Evolutionary conservation across 2,113 vertebrate species (phyloP).

Genomic region (Saimiri boliviensis): DNA sequence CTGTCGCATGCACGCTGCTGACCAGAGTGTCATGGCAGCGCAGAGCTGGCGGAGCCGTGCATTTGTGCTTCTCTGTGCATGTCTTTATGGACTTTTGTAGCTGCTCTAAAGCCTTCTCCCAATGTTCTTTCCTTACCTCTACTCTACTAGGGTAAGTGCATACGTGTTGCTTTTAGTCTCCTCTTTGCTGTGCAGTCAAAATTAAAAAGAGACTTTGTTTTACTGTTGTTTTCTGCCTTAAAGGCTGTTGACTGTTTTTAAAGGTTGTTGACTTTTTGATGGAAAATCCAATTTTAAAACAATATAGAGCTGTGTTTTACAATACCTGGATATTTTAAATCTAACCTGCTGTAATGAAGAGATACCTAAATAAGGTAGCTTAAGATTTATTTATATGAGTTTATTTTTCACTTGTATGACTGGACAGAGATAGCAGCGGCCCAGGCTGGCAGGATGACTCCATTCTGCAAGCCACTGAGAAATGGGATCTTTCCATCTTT

Average conservation of each 20-base stretch:
- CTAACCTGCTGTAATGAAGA: neutral
- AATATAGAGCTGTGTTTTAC: neutral
- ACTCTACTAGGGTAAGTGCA: too few species aligned
- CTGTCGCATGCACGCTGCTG: neutral
- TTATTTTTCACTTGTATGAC: fast-evolving
- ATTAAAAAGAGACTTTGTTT: neutral
- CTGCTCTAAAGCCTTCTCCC: neutral
- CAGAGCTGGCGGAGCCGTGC: neutral
- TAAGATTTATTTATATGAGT: neutral
- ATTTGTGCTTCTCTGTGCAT: too few species aligned
- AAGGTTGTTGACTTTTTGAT: neutral
- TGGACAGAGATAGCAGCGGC: neutral
- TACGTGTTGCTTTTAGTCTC: neutral
- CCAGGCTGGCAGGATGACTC: neutral
- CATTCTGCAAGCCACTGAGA: neutral
- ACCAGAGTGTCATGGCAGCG: fast-evolving
- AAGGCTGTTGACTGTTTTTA: neutral
- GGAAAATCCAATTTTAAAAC: neutral
- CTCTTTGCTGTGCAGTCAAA: neutral
- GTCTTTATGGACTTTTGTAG: neutral
- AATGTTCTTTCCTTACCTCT: too few species aligned
- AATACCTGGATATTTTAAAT: neutral
- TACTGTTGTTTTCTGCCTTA: neutral
- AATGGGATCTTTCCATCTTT: neutral
- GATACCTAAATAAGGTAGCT: neutral